Base-by-base conservation (phyloP, 1,140 invertebrate genomes). In the Drosophila dunni region DNA sequence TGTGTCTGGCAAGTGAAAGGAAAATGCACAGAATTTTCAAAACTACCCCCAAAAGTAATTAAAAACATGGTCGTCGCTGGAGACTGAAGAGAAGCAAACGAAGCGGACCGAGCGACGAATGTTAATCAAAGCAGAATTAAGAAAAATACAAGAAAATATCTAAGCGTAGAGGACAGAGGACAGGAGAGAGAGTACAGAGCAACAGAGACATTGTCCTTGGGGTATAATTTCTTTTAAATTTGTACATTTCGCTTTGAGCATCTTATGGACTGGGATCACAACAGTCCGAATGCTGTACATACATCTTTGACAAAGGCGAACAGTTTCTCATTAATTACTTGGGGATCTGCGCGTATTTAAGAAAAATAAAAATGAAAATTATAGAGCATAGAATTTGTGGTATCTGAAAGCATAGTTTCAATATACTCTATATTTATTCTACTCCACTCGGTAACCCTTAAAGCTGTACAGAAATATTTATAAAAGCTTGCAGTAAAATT, bases 21-120 rank as follows among this genome's bases (percentile, higher is more conserved):
- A 40, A 44, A 51, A 51, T 17, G 13, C 13, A 45, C 24, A 15
- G 57, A 77, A 58, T 81, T 67, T 71, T 17, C 50, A 6, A 86
- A 88, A 88, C 83, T 88, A 88, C 83, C 83, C 83, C 80, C 79
- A 88, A 89, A 86, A 88, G 83, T 88, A 88, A 88, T 88, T 88
- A 88, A 88, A 88, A 83, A 64, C 73, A 76, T 70, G 65, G 76
- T 76, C 53, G 69, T 60, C 62, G 72, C 58, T 56, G 40, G 81
- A 77, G 77, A 77, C 77, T 29, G 24, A 29, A 29, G 24, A 29
- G 66, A 44, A 70, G 45, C 63, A 44, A 48, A 42, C 38, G 9
- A 51, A n/a, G 50, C 48, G 46, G 46, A 17, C 56, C 54, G 56
- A 65, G 53, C 60, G 60, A 60, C 79, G 79, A 88, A 88, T 78